Evolutionary conservation across 2,113 vertebrate genomes (phyloP).

Genomic region (Varanus salvator): DNA sequence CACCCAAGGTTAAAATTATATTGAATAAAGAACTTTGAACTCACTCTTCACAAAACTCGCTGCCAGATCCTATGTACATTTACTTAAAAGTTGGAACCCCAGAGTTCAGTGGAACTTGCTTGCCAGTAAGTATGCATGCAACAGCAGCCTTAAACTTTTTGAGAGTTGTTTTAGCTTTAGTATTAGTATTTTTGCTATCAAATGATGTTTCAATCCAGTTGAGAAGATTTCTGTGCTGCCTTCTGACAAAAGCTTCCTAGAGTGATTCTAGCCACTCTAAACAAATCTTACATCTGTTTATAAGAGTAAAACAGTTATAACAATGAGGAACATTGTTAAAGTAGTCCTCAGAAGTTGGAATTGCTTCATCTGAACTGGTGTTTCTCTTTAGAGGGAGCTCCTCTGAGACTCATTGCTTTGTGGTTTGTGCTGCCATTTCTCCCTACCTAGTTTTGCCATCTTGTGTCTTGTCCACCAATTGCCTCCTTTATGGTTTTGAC

Average conservation of each 20-base stretch:
- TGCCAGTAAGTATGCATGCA: background rate
- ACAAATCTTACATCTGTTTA: too few species aligned
- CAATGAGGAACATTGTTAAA: background rate
- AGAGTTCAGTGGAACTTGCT: background rate
- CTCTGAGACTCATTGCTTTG: background rate
- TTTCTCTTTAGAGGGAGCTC: background rate
- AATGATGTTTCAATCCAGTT: background rate
- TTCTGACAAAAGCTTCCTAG: background rate
- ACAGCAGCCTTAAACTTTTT: background rate
- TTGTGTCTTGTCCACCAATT: background rate
- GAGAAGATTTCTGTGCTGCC: background rate
- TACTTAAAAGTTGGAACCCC: background rate
- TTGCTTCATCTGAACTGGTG: background rate
- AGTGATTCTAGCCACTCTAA: too few species aligned
- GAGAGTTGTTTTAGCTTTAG: background rate
- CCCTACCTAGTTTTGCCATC: background rate
- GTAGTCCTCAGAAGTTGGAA: background rate
- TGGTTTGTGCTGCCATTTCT: background rate
- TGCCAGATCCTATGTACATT: background rate
- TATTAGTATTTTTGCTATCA: background rate
- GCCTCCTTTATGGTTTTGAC: background rate
- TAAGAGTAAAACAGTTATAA: too few species aligned
- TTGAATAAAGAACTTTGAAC: background rate
- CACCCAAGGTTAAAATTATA: background rate
- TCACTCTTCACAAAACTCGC: background rate